Evolutionary conservation across 2,113 vertebrate genomes (phyloP).

Genomic region (Calidris pugnax): DNA sequence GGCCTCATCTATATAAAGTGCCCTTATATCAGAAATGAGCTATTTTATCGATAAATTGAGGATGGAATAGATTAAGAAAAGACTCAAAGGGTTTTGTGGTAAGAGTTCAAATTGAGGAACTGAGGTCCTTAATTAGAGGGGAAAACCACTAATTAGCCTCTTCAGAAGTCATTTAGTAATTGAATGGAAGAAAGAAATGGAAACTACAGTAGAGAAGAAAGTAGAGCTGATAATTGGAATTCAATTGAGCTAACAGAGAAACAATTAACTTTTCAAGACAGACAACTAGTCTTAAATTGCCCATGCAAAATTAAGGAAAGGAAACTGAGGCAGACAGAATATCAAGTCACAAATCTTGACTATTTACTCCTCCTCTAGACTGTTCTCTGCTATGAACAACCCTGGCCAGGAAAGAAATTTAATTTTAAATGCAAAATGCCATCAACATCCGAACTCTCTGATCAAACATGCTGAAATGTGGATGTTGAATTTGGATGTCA

Average conservation of each 20-base stretch:
- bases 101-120: neutral
- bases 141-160: neutral
- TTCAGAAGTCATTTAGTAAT: neutral
- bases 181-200: neutral
- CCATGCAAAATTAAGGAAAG: neutral
- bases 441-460: neutral
- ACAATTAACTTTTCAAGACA: neutral
- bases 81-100: neutral
- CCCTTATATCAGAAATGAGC: neutral
- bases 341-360: neutral
- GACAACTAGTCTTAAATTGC: neutral
- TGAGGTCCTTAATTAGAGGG: neutral
- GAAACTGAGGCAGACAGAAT: neutral
- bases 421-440: neutral
- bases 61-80: neutral
- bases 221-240: neutral
- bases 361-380: neutral
- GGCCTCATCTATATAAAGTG: neutral
- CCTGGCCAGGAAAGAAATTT: neutral
- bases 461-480: neutral
- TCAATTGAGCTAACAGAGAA: neutral
- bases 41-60: neutral
- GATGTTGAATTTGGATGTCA: neutral
- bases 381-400: neutral
- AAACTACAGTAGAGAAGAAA: neutral